Evolutionary conservation across 2,888 invertebrate genomes (phyloP), one percentile per base, ranked within the genome.

Genomic region (Plagodis dolabraria): DNA sequence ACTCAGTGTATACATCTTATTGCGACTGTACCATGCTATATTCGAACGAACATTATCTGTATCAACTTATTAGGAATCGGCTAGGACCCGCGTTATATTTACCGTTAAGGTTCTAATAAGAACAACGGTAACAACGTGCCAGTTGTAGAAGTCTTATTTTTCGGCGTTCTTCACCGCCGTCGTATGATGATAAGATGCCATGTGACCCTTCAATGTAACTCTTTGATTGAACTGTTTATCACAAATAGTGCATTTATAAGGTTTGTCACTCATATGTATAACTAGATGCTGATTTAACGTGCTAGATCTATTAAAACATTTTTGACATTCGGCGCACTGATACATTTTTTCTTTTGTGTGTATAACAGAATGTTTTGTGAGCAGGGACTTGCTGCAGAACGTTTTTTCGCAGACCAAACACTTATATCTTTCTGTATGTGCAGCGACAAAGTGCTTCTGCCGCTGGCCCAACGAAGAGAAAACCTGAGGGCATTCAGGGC

Each of bases 401-500:
- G 43, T 64, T 11, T 56, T 68, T 33, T 61, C 64, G 22, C 70
- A 71, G 46, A 61, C 57, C 0, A 59, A 34, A 40, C 69, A 68
- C 33, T 60, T 48, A 43, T 61, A 61, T 45, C 65, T 66, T 7
- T 71, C 61, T 0, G 70, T 69, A 48, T 78, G 78, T 7, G 56
- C 40, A 7, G 69, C 56, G 35, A 68, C 70, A 43, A 74, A 76
- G 54, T 78, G 78, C 2, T 57, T 58, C 7, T 67, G 61, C 35
- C 68, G 75, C 48, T 62, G 64, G 9, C 54, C 60, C 33, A 69
- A 67, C n/a, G 63, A 64, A 1, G 58, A 59, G 36, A 79, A 79
- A 8, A 73, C 67, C 6, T 71, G 69, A 0, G 69, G 59, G 44
- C 81, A 81, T 50, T 80, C 76, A 2, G 74, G 66, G 42, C 81